Evolutionary conservation across 2,797 vertebrate genomes (phyloP), one percentile per base, ranked within the genome.

Genomic region (Micropoecilia bifurca): DNA sequence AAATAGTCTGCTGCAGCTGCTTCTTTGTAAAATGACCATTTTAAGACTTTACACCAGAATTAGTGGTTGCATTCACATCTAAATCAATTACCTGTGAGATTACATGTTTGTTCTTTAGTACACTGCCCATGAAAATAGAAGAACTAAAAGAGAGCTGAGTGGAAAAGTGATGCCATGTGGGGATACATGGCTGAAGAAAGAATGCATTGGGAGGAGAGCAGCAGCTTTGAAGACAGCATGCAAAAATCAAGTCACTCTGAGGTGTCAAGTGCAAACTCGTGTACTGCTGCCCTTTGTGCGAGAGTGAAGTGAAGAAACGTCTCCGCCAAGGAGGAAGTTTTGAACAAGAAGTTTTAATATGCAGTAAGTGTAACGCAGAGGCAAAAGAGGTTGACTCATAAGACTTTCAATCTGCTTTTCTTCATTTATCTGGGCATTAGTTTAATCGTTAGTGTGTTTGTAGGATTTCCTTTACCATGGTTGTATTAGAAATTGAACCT

Each of bases 401-500:
- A 89, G 83, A n/a, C 39, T 91, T 87, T 87, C 10, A 81, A 74
- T 81, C 66, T 78, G 82, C 87, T 83, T 76, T 78, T 88, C 77
- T 84, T 74, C 12, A 61, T 80, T 92, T 88, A 91, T 89, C 88
- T 86, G 73, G 77, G 84, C 88, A 93, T 93, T 85, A 87, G 78
- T 83, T 91, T 91, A 43, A 46, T 71, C n/a, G 14, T 89, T 85
- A 80, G 87, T 86, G 84, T 81, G 75, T 87, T 80, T 89, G 82
- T 88, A 76, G 89, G 83, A 91, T 90, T 91, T 91, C 81, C 71
- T 88, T 83, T 89, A 91, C 88, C 85, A 88, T 76, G 73, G 74
- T 76, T 83, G 89, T 91, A 89, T 94, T 92, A 90, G 82, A 85
- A 25, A 85, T 75, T 91, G 83, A 93, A 92, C 61, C 18, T 9